These are phyloP conservation scores for Heliothis subflexa DNA, from an alignment of 1,140 invertebrate genomes.

Conservation along the genomic window DNA sequence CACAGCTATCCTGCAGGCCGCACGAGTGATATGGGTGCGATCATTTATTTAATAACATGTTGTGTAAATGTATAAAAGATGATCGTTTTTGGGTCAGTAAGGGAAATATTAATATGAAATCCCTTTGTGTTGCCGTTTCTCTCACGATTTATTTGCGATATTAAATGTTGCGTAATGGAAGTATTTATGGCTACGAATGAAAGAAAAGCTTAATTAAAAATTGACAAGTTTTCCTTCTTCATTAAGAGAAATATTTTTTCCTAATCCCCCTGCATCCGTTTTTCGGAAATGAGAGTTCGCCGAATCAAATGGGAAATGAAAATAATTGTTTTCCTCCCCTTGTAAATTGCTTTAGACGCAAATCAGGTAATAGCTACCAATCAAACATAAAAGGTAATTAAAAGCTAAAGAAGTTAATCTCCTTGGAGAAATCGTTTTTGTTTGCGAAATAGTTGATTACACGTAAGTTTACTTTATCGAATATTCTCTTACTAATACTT, in stretches of 20 bases:
- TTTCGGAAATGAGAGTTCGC: slow-evolving; percentile 33
- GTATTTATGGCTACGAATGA: neutral
- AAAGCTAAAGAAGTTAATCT: neutral
- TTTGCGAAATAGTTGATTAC: too few species aligned
- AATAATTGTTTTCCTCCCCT: slow-evolving; percentile 41
- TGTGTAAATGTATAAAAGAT: slow-evolving; percentile 59
- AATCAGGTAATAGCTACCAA: slow-evolving; percentile 27
- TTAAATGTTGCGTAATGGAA: neutral
- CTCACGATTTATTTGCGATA: slow-evolving; percentile 10
- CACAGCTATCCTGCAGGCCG: slow-evolving; percentile 59
- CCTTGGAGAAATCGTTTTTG: too few species aligned
- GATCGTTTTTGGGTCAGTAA: slow-evolving; percentile 39
- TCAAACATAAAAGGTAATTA: slow-evolving; percentile 36
- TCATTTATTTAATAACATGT: slow-evolving; percentile 70
- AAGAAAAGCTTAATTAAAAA: slow-evolving; percentile 15
- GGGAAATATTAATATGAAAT: slow-evolving; percentile 38
- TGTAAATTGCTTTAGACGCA: slow-evolving; percentile 29
- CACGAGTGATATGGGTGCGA: slow-evolving; percentile 67
- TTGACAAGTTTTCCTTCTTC: slow-evolving; percentile 12
- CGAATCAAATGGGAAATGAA: slow-evolving; percentile 22
- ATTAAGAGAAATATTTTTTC: slow-evolving; percentile 15
- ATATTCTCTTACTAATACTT: too few species aligned
- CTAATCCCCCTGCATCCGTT: neutral
- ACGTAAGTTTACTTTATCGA: neutral
- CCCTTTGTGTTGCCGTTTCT: slow-evolving; percentile 3